Evolutionary conservation across 2,888 invertebrate species (phyloP), one percentile per base, ranked within the genome.

Genomic region (Antheraea yamamai): DNA sequence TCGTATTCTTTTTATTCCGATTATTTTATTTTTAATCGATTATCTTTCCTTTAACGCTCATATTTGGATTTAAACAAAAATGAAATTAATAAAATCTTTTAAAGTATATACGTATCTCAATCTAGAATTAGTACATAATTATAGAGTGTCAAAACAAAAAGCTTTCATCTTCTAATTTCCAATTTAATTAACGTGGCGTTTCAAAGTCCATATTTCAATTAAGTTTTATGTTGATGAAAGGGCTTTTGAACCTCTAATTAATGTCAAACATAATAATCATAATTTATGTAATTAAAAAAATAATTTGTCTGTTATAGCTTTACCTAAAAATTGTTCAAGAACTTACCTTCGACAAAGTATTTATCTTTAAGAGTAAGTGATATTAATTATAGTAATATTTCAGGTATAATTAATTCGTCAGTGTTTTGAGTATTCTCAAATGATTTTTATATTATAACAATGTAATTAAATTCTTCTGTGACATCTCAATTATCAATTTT

Each of bases 101-200:
- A 26, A 66, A 73, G 78, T 81, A 79, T 75, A 77, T 79, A 79
- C 80, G 77, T 76, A 77, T 75, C 78, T 79, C 73, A 73, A 71
- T 79, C 81, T 79, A 47, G 76, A 81, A 81, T 84, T 78, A 82
- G 78, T 78, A 80, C 82, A 83, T 85, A 80, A 81, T 83, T 81
- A 83, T 78, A 79, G 82, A 81, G 81, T 83, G 83, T 84, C 83
- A 83, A 82, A 84, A 86, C 84, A 84, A 84, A 84, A 84, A 82
- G 80, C 83, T 82, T 84, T 84, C 81, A 83, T 84, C 81, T 83
- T 81, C 74, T 79, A 81, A 85, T 85, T 84, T 80, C 78, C 76
- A 84, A 80, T 82, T 84, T 82, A 84, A 83, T 85, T 84, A 82
- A 83, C 79, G 77, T 78, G 79, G 75, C 80, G 79, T 82, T 83